Evolutionary conservation across 2,888 invertebrate genomes (phyloP).

Genomic region (Dasysyrphus tricinctus): DNA sequence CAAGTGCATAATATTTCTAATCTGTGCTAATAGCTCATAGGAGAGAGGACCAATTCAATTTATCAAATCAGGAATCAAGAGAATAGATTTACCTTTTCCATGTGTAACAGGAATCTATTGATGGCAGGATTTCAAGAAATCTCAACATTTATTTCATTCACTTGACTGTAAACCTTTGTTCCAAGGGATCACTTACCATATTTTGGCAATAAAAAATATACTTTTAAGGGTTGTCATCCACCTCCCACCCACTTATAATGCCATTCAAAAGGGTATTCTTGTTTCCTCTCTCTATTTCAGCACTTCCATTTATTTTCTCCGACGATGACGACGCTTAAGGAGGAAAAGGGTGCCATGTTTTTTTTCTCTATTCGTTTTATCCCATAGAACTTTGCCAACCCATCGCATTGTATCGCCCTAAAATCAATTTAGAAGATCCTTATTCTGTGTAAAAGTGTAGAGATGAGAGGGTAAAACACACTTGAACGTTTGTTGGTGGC

Average conservation of each 20-base stretch:
- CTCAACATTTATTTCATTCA: slow-evolving; percentile 67
- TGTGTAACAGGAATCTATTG: not conserved
- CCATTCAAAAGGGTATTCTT: slow-evolving; percentile 47
- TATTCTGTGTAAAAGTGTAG: slow-evolving; percentile 33
- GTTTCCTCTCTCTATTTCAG: not conserved
- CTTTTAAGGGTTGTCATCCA: slow-evolving; percentile 61
- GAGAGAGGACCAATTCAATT: slow-evolving; percentile 58
- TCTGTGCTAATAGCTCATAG: slow-evolving; percentile 63
- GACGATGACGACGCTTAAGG: not conserved
- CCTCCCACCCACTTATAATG: slow-evolving; percentile 73
- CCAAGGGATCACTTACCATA: slow-evolving; percentile 64
- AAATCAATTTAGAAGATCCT: slow-evolving; percentile 57
- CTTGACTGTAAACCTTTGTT: slow-evolving; percentile 28
- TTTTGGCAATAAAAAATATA: slow-evolving; percentile 70
- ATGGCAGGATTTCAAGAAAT: slow-evolving; percentile 41
- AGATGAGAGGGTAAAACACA: slow-evolving; percentile 33
- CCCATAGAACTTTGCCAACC: not conserved
- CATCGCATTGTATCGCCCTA: slow-evolving; percentile 9
- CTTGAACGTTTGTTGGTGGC: slow-evolving; percentile 37
- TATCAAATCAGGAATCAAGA: slow-evolving; percentile 59
- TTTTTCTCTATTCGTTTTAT: not conserved
- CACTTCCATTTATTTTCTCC: slow-evolving; percentile 31
- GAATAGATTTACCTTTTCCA: slow-evolving; percentile 19
- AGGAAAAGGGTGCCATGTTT: slow-evolving; percentile 39
- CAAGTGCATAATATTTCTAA: slow-evolving; percentile 49